These are phyloP conservation scores for Cabera pusaria DNA, from an alignment of 2,888 invertebrate genomes.

Conservation along the genomic window DNA sequence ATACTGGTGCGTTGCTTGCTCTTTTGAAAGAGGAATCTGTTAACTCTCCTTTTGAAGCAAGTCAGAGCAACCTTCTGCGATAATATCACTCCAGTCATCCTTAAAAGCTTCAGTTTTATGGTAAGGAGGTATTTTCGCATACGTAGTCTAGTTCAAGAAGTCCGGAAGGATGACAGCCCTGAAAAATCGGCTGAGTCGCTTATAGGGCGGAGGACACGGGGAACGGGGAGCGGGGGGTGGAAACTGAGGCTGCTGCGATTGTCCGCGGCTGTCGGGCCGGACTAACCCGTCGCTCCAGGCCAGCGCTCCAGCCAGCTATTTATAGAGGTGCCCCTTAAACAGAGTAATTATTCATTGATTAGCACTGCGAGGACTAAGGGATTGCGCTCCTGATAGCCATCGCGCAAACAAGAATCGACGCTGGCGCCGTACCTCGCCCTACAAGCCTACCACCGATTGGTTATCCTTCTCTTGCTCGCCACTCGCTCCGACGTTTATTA, in stretches of 20 bases:
- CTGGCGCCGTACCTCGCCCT: constrained; percentile 65
- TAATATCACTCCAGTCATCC: too few relatives aligned
- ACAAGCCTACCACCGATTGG: constrained; percentile 24
- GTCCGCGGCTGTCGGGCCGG: constrained; percentile 80
- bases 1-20: too few relatives aligned
- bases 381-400: constrained; percentile 82
- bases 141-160: constrained; percentile 9
- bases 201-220: constrained; percentile 36
- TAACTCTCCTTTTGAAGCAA: too few relatives aligned
- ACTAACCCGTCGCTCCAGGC: constrained; percentile 83
- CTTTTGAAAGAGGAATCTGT: too few relatives aligned
- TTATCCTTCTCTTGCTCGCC: constrained; percentile 4
- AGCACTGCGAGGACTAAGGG: constrained; percentile 82
- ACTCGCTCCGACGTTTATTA: too few relatives aligned
- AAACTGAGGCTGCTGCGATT: constrained; percentile 67
- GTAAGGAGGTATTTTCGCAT: too few relatives aligned
- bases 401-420: constrained; percentile 78
- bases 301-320: constrained; percentile 83
- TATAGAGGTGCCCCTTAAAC: constrained; percentile 83
- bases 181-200: constrained; percentile 36
- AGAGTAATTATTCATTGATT: constrained; percentile 84
- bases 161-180: constrained; percentile 27
- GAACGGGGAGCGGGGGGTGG: constrained; percentile 33
- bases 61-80: too few relatives aligned
- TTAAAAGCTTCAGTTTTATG: too few relatives aligned